phyloP scores from a whole-genome alignment of 2,888 invertebrate species.

The Bellardia bayeri region DNA sequence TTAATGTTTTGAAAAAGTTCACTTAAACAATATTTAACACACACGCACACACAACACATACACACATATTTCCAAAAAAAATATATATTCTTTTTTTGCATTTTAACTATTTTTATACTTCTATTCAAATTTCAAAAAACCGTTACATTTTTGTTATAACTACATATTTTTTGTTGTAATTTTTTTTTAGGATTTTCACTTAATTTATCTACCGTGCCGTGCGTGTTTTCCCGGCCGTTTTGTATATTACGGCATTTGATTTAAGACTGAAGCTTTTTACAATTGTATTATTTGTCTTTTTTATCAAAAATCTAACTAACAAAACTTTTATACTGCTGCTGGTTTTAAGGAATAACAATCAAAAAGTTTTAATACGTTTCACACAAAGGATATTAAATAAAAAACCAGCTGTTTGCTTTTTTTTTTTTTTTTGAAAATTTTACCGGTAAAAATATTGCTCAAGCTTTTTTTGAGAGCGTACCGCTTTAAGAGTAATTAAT shows the following conservation, averaged over 20 bases:
- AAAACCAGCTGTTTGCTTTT: conserved; percentile 51
- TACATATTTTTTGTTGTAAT: background rate
- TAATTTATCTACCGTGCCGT: background rate
- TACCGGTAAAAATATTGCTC: conserved; percentile 34
- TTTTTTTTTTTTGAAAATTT: conserved; percentile 41
- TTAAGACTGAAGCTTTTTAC: conserved; percentile 58
- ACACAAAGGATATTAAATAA: conserved; percentile 10
- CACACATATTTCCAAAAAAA: background rate
- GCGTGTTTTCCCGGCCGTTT: conserved; percentile 16
- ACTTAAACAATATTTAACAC: background rate
- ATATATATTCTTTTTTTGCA: background rate
- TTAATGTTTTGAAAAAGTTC: background rate
- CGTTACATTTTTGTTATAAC: conserved; percentile 58
- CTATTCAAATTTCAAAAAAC: conserved; percentile 17
- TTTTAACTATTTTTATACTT: background rate
- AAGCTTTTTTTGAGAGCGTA: conserved; percentile 10
- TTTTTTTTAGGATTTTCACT: conserved; percentile 4
- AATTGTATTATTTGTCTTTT: background rate
- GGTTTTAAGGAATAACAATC: background rate
- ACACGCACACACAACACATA: background rate
- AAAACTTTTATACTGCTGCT: conserved; percentile 52
- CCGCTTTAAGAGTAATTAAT: background rate
- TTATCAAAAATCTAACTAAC: background rate
- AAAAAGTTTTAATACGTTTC: background rate
- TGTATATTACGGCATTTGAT: conserved; percentile 61